phyloP scores from a whole-genome alignment of 2,797 vertebrate genomes.

The Intellagama lesueurii region DNA sequence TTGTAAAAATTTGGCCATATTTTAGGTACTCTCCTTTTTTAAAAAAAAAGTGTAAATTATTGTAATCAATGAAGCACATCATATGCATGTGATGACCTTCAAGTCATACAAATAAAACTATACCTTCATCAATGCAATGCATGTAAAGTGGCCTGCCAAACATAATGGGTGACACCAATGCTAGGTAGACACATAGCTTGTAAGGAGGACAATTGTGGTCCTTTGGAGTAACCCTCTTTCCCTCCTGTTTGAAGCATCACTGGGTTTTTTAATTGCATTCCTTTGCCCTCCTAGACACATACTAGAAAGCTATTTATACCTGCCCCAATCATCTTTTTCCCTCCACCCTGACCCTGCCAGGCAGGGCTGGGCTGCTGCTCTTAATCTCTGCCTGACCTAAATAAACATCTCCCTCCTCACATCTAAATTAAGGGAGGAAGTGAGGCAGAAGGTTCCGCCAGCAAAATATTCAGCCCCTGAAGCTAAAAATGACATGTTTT shows the following conservation, averaged over 20 bases:
- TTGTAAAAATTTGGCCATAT: too few relatives aligned
- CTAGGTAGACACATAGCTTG: not conserved
- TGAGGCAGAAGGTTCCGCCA: not conserved
- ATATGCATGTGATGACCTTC: not conserved
- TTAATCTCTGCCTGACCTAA: slow-evolving; percentile 14
- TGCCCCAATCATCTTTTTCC: not conserved
- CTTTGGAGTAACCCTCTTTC: not conserved
- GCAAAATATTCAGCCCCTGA: not conserved
- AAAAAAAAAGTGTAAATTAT: too few relatives aligned
- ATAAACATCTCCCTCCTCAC: not conserved
- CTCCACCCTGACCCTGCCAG: not conserved
- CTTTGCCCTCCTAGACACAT: not conserved
- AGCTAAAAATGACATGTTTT: not conserved
- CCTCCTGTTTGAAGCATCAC: not conserved
- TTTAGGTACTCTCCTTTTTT: too few relatives aligned
- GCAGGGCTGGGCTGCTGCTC: not conserved
- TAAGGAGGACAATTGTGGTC: not conserved
- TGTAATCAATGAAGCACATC: not conserved
- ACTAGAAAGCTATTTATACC: not conserved
- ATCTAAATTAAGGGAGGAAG: not conserved
- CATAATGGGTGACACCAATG: not conserved
- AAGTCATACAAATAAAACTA: not conserved
- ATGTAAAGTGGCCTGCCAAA: not conserved
- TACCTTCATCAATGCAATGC: not conserved
- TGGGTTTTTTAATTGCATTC: not conserved